phyloP scores from a whole-genome alignment of 2,797 vertebrate species.

The Girardinus metallicus region DNA sequence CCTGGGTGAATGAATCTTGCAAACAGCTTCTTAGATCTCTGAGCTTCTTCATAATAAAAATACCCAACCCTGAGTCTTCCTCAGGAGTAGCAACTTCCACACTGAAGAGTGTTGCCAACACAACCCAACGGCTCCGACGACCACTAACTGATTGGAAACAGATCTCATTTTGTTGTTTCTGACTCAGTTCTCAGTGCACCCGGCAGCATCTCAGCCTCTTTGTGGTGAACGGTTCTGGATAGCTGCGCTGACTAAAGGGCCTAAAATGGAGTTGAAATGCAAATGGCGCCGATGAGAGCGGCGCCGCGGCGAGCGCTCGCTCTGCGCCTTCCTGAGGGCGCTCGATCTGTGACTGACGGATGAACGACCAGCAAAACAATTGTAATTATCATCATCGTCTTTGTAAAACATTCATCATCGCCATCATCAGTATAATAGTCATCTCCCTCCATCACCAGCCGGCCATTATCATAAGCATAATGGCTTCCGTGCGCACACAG shows the following conservation, averaged over 20 bases:
- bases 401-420: constrained; percentile 76
- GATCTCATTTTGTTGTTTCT: neutral
- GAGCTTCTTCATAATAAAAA: neutral
- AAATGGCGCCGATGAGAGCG: neutral
- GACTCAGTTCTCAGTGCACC: neutral
- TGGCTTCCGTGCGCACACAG: constrained; percentile 23
- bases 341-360: constrained; percentile 70
- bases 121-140: neutral
- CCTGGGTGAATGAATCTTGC: neutral
- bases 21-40: neutral
- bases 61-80: neutral
- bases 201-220: constrained; percentile 13
- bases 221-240: constrained; percentile 29
- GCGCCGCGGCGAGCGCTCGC: constrained; percentile 28
- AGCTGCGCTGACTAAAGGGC: constrained; percentile 38
- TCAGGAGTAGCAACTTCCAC: neutral
- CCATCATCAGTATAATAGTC: constrained; percentile 65
- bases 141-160: neutral
- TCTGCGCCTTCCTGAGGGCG: constrained; percentile 37
- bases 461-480: constrained; percentile 60
- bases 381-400: constrained; percentile 74
- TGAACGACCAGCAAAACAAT: constrained; percentile 52
- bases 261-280: constrained; percentile 61
- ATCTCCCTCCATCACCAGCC: constrained; percentile 59
- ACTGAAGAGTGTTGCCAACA: neutral